Evolutionary conservation across 1,140 invertebrate species (phyloP).

Genomic region (Saccostrea cuccullata): DNA sequence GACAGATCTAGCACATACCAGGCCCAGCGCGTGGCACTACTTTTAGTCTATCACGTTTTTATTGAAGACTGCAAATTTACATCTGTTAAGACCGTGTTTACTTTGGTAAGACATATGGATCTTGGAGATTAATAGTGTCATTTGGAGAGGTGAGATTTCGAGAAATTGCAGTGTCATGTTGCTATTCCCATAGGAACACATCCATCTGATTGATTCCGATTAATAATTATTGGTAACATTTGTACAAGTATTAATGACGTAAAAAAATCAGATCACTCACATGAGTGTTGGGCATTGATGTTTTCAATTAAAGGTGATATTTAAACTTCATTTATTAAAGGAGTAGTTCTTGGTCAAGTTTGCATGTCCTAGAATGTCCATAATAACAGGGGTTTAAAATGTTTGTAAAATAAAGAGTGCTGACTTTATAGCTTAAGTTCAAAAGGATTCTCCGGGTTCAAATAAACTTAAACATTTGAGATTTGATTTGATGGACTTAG

Average conservation of each 20-base stretch:
- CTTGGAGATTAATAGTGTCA: neutral
- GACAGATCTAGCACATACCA: neutral
- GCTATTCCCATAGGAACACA: neutral
- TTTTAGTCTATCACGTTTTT: neutral
- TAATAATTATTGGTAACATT: neutral
- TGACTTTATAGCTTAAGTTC: neutral
- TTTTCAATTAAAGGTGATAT: neutral
- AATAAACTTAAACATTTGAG: neutral
- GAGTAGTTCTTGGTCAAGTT: neutral
- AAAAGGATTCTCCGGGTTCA: neutral
- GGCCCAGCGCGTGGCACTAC: neutral
- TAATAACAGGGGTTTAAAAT: neutral
- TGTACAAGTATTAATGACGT: neutral
- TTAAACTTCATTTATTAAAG: neutral
- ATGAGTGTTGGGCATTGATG: neutral
- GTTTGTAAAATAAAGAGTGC: neutral
- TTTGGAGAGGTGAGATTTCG: neutral
- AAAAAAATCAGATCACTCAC: neutral
- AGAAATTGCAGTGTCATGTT: neutral
- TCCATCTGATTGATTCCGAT: neutral
- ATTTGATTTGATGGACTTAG: neutral
- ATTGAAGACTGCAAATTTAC: neutral
- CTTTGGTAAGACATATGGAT: constrained; percentile 20
- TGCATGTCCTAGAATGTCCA: neutral
- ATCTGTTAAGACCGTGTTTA: neutral